Conservation (phyloP, 1,140 invertebrate genomes). For the Pseudoatta argentina region DNA sequence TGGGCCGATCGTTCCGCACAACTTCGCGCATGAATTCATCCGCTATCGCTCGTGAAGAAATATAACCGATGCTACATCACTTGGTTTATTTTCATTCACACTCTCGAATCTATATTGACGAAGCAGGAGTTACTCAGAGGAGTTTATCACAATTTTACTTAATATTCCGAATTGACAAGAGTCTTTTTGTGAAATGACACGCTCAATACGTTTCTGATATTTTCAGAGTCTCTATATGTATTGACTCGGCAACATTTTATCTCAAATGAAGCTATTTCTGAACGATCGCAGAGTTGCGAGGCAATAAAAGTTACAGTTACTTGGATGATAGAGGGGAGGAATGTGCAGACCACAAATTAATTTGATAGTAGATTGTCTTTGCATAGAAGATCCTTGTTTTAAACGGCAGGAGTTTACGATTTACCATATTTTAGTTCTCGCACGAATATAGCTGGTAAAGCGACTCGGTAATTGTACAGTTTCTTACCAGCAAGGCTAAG, state of each 20-base stretch:
- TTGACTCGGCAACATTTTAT: conserved; percentile 27
- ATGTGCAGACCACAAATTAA: conserved; percentile 61
- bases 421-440: conserved; percentile 63
- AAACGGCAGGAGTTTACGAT: conserved; percentile 71
- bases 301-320: conserved; percentile 44
- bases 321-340: neutral
- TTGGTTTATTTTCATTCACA: conserved; percentile 24
- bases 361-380: conserved; percentile 65
- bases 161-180: neutral
- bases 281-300: neutral
- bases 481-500: conserved; percentile 40
- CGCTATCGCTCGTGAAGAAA: conserved; percentile 68
- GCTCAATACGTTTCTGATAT: neutral
- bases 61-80: conserved; percentile 34
- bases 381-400: conserved; percentile 55
- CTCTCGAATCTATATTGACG: neutral
- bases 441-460: conserved; percentile 53
- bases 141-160: neutral
- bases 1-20: conserved; percentile 55
- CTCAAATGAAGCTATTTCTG: conserved; percentile 11
- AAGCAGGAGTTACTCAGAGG: neutral
- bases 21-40: conserved; percentile 65
- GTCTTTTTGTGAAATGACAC: neutral
- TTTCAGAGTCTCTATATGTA: neutral
- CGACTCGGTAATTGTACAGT: conserved; percentile 58